These are phyloP conservation scores for Phortica variegata DNA, from an alignment of 1,140 invertebrate genomes.

Conservation along the genomic window DNA sequence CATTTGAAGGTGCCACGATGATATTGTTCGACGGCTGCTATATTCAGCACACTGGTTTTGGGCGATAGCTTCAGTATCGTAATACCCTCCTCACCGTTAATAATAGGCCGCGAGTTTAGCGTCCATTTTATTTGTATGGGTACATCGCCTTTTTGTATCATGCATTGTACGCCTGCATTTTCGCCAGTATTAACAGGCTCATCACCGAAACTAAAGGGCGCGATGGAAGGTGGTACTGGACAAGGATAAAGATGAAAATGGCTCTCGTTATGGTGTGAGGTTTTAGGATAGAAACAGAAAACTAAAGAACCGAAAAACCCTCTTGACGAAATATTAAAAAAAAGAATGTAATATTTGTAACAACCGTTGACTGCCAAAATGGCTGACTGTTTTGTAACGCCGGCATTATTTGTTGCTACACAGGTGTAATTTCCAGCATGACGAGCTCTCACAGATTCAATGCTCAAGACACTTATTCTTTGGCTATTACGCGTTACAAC, in stretches of 20 bases:
- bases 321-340: conserved; percentile 4
- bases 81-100: conserved; percentile 59
- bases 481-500: conserved; percentile 64
- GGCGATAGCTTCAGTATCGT: conserved; percentile 64
- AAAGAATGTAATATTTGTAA: conserved; percentile 6
- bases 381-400: conserved; percentile 68
- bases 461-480: conserved; percentile 67
- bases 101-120: conserved; percentile 50
- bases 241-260: background rate
- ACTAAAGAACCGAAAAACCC: conserved; percentile 15
- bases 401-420: conserved; percentile 73
- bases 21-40: conserved; percentile 60
- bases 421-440: conserved; percentile 73
- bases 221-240: conserved; percentile 57
- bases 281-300: background rate
- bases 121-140: conserved; percentile 71
- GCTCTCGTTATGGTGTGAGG: background rate
- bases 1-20: conserved; percentile 68
- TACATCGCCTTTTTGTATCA: conserved; percentile 72
- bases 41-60: conserved; percentile 68
- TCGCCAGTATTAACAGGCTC: conserved; percentile 73
- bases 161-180: conserved; percentile 70
- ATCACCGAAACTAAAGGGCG: conserved; percentile 70
- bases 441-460: conserved; percentile 64
- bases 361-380: conserved; percentile 67